Base-by-base conservation (phyloP, 1,140 invertebrate species). In the Pseudomyrmex concolor region DNA sequence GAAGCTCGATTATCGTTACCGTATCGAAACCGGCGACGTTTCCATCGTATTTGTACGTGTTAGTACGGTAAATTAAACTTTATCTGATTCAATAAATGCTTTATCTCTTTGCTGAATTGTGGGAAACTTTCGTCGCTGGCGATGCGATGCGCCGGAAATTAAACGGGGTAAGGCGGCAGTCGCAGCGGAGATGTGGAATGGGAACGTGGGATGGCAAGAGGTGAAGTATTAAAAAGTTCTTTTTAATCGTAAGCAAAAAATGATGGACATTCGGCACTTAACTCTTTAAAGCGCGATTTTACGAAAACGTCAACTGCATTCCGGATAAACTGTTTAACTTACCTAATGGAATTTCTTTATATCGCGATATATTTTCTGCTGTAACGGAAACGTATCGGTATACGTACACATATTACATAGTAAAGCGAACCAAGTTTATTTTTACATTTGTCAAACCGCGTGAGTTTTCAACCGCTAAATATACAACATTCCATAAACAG, bases 41-140 rank as follows among this genome's bases (percentile, higher is more conserved):
- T 68, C 43, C 51, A 57, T 70, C 76, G 43, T 78, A 77, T 57
- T 77, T 77, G 17, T 77, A 57, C 63, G 63, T 68, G 22, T 80
- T 80, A 80, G 76, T 59, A 70, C 76, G 66, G 54, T 80, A 80
- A 80, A 80, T 80, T 80, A 80, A 80, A 80, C 54, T 80, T 80
- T 80, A 80, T 80, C 66, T 71, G 76, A 80, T 80, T 80, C 66
- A 80, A 80, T 80, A 80, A 80, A 80, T 80, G 66, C 66, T 80
- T 67, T 59, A 70, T 70, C 22, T 25, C 57, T 25, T 45, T 50
- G 76, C 66, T 80, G 76, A 71, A 80, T 80, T 80, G 66, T 80
- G 66, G 43, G 19, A 80, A 77, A 80, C 76, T 80, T 80, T 50
- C 54, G 45, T 80, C 76, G 66, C 19, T 59, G 64, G 66, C 76